These are phyloP conservation scores for Mycetomoellerius zeteki DNA, from an alignment of 1,140 invertebrate genomes.

Conservation along the genomic window DNA sequence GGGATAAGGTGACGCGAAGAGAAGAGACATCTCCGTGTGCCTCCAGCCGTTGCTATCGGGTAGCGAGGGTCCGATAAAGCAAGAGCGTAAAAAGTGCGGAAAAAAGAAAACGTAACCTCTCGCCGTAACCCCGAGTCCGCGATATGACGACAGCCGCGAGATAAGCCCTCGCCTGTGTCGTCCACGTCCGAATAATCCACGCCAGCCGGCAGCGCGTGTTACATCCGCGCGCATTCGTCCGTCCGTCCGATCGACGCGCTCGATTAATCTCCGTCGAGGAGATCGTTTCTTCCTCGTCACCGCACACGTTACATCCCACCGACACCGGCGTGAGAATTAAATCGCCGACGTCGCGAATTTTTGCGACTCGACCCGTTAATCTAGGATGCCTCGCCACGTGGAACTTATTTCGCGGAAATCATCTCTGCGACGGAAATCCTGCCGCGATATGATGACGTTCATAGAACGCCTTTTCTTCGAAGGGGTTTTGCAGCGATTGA, in stretches of 20 bases:
- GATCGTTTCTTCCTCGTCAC: conserved; percentile 18
- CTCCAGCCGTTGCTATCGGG: neutral
- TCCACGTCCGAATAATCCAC: conserved; percentile 37
- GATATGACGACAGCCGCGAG: conserved; percentile 66
- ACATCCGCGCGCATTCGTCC: conserved; percentile 24
- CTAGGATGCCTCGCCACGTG: neutral
- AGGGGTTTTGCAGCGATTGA: neutral
- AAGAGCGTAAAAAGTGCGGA: conserved; percentile 59
- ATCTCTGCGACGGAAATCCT: conserved; percentile 31
- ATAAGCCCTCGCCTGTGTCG: conserved; percentile 58
- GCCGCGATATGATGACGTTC: conserved; percentile 31
- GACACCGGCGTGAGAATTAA: conserved; percentile 18
- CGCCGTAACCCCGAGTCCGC: conserved; percentile 68
- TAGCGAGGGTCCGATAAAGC: conserved; percentile 57
- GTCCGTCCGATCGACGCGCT: neutral
- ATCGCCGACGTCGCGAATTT: conserved; percentile 41
- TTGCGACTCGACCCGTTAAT: conserved; percentile 25
- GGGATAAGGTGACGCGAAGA: neutral
- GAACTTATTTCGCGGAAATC: conserved; percentile 41
- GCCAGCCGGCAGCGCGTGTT: neutral
- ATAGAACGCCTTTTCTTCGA: neutral
- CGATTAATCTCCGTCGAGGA: conserved; percentile 33
- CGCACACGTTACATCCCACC: neutral
- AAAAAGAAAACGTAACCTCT: conserved; percentile 73
- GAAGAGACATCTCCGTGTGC: conserved; percentile 22